These are phyloP conservation scores for Oceanodroma leucorhoa DNA, from an alignment of 2,797 vertebrate species.

Conservation along the genomic window DNA sequence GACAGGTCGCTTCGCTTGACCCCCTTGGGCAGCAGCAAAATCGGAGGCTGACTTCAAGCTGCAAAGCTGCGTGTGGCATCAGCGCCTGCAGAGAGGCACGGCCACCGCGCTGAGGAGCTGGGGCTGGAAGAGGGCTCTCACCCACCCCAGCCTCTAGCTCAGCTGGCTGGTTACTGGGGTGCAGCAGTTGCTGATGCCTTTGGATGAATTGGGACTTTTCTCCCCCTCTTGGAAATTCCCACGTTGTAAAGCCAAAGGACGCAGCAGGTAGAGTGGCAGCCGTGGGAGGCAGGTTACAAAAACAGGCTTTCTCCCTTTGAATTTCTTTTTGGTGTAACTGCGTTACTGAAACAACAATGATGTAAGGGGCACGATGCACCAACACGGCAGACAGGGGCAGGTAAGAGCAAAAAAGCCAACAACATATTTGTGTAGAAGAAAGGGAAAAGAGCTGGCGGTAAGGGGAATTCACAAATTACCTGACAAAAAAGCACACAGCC, in stretches of 20 bases:
- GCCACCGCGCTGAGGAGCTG: not conserved
- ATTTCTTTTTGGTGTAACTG: not conserved
- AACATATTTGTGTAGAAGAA: not conserved
- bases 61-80: not conserved
- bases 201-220: not conserved
- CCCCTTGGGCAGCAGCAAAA: not conserved
- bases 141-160: not conserved
- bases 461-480: not conserved
- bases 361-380: not conserved
- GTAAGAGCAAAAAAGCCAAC: not conserved
- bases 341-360: not conserved
- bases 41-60: not conserved
- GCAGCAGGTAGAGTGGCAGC: not conserved
- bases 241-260: not conserved
- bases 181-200: rapidly evolving
- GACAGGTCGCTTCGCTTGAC: rapidly evolving
- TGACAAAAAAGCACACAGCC: not conserved
- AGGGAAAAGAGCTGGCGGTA: not conserved
- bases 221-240: not conserved
- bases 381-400: not conserved
- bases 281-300: not conserved
- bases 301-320: not conserved
- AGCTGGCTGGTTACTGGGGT: not conserved
- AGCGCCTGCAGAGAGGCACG: rapidly evolving
- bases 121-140: not conserved